Evolutionary conservation across 2,113 vertebrate genomes (phyloP).

Genomic region (Proteles cristata): DNA sequence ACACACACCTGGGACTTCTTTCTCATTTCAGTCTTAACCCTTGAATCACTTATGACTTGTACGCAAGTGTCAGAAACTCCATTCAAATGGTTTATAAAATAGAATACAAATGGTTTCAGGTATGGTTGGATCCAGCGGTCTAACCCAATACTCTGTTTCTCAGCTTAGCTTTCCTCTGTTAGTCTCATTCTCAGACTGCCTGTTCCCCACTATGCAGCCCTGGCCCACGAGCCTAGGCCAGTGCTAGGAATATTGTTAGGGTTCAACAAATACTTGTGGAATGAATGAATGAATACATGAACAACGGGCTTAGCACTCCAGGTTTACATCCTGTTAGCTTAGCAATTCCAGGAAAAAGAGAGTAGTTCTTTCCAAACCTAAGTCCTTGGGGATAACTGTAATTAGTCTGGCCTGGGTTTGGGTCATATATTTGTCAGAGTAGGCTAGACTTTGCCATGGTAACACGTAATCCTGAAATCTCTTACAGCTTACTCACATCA

Average conservation of each 20-base stretch:
- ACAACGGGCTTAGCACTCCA: neutral
- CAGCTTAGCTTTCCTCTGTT: neutral
- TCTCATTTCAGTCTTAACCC: neutral
- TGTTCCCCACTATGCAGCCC: neutral
- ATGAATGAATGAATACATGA: neutral
- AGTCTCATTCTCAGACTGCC: neutral
- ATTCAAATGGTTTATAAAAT: neutral
- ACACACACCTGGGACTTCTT: neutral
- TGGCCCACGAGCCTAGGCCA: neutral
- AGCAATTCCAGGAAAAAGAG: neutral
- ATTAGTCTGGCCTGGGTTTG: conserved; percentile 40
- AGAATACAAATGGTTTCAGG: neutral
- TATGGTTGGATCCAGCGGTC: neutral
- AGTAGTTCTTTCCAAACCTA: neutral
- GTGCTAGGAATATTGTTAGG: neutral
- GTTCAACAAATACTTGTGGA: neutral
- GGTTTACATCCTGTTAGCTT: neutral
- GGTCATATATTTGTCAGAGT: conserved; percentile 44
- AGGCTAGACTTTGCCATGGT: conserved; percentile 4
- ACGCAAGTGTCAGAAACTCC: neutral
- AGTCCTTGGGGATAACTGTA: neutral
- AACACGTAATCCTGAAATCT: neutral
- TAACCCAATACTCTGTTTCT: neutral
- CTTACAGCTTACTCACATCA: neutral
- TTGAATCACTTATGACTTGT: neutral